Evolutionary conservation across 2,797 vertebrate species (phyloP).

Genomic region (Sebastes dallii): DNA sequence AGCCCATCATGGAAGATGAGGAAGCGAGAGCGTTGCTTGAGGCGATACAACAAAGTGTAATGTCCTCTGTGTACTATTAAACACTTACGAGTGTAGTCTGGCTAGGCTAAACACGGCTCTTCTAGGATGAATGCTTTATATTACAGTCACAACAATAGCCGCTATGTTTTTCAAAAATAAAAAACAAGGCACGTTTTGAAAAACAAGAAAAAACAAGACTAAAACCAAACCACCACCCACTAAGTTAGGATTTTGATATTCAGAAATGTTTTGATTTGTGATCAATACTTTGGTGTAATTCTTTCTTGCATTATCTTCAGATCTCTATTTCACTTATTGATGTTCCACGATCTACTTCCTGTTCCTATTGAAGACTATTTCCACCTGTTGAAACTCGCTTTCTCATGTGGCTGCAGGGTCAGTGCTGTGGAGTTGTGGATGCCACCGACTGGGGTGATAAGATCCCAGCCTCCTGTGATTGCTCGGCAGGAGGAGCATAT

Average conservation of each 20-base stretch:
- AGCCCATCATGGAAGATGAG: rapidly evolving
- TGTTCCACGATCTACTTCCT: neutral
- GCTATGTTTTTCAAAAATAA: neutral
- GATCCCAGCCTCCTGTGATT: constrained; percentile 5
- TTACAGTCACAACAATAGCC: neutral
- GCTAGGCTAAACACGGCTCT: neutral
- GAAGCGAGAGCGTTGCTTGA: rapidly evolving
- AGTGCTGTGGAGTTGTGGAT: constrained; percentile 47
- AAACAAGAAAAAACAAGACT: neutral
- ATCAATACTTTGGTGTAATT: neutral
- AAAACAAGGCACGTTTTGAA: too few relatives aligned
- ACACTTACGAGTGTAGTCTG: neutral
- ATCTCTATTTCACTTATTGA: neutral
- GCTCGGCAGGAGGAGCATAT: rapidly evolving
- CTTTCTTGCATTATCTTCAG: neutral
- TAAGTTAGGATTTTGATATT: neutral
- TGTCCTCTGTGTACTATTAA: neutral
- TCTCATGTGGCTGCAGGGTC: neutral
- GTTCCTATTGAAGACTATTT: neutral
- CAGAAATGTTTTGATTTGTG: neutral
- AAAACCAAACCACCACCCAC: neutral
- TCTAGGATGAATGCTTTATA: neutral
- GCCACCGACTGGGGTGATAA: neutral
- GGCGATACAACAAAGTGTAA: rapidly evolving
- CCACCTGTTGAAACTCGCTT: neutral